Evolutionary conservation across 1,140 invertebrate species (phyloP).

Genomic region (Hestina assimilis): DNA sequence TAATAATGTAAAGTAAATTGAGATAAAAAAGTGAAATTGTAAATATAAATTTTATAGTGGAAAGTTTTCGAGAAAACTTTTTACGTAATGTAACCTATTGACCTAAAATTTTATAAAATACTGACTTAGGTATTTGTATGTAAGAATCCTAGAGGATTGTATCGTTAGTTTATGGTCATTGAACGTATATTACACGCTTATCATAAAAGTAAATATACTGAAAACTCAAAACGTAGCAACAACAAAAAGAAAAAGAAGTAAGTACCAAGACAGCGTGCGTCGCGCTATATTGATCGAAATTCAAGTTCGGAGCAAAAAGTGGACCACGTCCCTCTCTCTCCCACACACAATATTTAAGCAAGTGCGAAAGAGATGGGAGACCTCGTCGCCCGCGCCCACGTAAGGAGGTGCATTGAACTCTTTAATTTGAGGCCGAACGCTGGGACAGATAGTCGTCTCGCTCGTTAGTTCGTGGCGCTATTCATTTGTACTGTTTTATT

Average conservation of each 20-base stretch:
- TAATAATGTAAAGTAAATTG: too few relatives aligned
- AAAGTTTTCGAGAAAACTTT: not conserved
- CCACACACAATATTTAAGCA: not conserved
- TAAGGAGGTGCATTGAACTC: constrained; percentile 62
- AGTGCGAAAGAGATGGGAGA: constrained; percentile 32
- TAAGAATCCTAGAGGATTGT: not conserved
- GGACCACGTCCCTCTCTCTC: constrained; percentile 41
- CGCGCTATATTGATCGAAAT: constrained; percentile 67
- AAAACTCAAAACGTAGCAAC: not conserved
- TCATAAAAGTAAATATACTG: not conserved
- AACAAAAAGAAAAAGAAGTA: constrained; percentile 24
- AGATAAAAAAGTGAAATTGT: too few relatives aligned
- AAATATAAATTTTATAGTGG: too few relatives aligned
- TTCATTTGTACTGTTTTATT: constrained; percentile 24
- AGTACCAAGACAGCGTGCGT: constrained; percentile 49
- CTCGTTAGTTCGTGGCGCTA: constrained; percentile 24
- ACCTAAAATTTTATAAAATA: constrained; percentile 1
- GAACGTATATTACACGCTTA: not conserved
- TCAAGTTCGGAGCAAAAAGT: constrained; percentile 68
- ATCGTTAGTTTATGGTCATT: too few relatives aligned
- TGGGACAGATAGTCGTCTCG: constrained; percentile 43
- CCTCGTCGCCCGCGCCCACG: constrained; percentile 46
- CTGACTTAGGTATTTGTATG: not conserved
- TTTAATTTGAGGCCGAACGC: constrained; percentile 33
- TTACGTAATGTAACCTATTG: not conserved